A percentile compares a stretch with the other conserved stretches of the same genome.
Conservation (phyloP, 1,140 invertebrate species). For the Trichonephila clavipes region DNA sequence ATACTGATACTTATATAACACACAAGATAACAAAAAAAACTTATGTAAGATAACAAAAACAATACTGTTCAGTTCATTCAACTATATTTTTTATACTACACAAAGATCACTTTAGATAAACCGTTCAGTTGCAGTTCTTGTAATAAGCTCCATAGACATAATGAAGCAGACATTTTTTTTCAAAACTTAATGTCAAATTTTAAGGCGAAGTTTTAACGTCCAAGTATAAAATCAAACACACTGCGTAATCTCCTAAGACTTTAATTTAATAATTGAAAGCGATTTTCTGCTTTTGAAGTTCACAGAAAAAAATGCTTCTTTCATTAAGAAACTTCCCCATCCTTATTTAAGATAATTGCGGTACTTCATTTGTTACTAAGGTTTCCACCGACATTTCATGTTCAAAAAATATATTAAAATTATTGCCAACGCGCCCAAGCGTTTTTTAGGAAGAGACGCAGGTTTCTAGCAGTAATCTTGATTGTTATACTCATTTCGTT, state of each 20-base stretch:
- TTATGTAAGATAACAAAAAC: too few species aligned
- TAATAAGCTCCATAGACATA: too few species aligned
- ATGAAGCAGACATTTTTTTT: too few species aligned
- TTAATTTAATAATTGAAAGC: background rate
- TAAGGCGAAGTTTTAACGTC: too few species aligned
- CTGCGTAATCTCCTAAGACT: too few species aligned
- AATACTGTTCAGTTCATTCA: too few species aligned
- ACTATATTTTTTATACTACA: too few species aligned
- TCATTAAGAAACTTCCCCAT: background rate
- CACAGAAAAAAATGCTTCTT: background rate
- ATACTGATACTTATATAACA: too few species aligned
- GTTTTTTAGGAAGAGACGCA: conserved; percentile 36
- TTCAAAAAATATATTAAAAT: conserved; percentile 48
- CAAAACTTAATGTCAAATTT: too few species aligned
- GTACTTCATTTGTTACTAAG: conserved; percentile 2
- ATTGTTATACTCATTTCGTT: conserved; percentile 55
- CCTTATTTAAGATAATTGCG: conserved; percentile 11
- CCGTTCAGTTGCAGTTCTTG: too few species aligned
- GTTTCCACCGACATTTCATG: background rate
- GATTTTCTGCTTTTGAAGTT: background rate
- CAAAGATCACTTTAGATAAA: too few species aligned
- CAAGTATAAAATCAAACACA: background rate
- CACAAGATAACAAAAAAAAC: too few species aligned
- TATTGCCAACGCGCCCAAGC: background rate
- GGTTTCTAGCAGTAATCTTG: conserved; percentile 14